Evolutionary conservation across 2,113 vertebrate genomes (phyloP), one percentile per base, ranked within the genome.

Genomic region (Mus spicilegus): DNA sequence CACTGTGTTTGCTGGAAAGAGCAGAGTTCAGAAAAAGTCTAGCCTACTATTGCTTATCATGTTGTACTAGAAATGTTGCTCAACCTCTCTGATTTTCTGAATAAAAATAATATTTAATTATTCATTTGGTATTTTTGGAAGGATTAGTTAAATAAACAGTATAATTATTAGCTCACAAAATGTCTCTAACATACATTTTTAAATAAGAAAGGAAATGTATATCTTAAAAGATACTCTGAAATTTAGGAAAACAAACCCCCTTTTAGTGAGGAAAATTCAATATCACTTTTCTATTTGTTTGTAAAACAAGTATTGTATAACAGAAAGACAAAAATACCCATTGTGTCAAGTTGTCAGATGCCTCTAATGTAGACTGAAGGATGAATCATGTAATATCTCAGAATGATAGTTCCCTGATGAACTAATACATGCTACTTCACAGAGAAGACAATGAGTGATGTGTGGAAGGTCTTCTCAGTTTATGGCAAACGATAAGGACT

Each of bases 51-150:
- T 78, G 7, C 8, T 1, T 54, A 17, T 24, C 2, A 89, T 30
- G 39, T 16, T 56, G 10, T 49, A 61, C 42, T 30, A 11, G 20
- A 89, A 54, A 36, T 93, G 36, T 77, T 54, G 17, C 0, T 36
- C 33, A 92, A 30, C n/a, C 11, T 65, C 82, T 93, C 61, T 87
- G 87, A 69, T 88, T 88, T 87, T 85, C 36, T 93, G 20, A 81
- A 4, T 85, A 39, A 36, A 54, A 51, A 1, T 26, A n/a, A 1
- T 51, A 70, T 65, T 86, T 36, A 90, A 14, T 39, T 90, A 13
- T 36, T 33, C 5, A 69, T 69, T 19, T 87, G 28, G 20, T 87
- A 24, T 87, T 81, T 9, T 86, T 75, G 33, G n/a, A 96, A 76
- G 17, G 20, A 73, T 91, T 36, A 12, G 6, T 87, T 54, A 56